Conservation (phyloP, 2,888 invertebrate genomes). For the Melipona beecheii region DNA sequence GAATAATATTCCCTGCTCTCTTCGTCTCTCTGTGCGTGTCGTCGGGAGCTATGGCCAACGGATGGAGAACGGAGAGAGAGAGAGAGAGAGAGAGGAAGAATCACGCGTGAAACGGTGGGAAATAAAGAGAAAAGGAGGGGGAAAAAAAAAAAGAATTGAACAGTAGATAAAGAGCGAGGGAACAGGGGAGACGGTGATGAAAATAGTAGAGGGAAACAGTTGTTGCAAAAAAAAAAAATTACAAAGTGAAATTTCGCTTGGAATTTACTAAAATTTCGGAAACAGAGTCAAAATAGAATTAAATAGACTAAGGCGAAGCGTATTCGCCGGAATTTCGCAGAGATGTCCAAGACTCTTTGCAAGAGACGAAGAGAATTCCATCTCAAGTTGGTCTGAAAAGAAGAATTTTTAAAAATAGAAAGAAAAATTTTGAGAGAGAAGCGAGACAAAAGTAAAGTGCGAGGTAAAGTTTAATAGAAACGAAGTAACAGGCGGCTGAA, state of each 20-base stretch:
- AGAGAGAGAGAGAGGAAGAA: not conserved
- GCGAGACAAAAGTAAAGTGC: not conserved
- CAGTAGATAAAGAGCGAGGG: not conserved
- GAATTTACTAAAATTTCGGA: not conserved
- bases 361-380: too few species aligned
- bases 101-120: not conserved
- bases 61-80: not conserved
- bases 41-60: not conserved
- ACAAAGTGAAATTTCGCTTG: too few species aligned
- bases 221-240: not conserved
- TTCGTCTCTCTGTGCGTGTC: not conserved
- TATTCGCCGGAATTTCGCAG: too few species aligned
- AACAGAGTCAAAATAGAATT: not conserved
- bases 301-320: too few species aligned
- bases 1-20: constrained; percentile 75
- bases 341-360: too few species aligned
- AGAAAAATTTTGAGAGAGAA: too few species aligned
- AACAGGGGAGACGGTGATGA: not conserved
- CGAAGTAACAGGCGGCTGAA: too few species aligned
- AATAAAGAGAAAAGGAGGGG: not conserved
- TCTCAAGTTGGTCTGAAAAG: too few species aligned
- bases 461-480: too few species aligned
- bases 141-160: not conserved
- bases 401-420: too few species aligned
- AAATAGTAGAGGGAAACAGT: not conserved